Conservation (phyloP, 1,140 invertebrate species). For the Carposina sasakii region DNA sequence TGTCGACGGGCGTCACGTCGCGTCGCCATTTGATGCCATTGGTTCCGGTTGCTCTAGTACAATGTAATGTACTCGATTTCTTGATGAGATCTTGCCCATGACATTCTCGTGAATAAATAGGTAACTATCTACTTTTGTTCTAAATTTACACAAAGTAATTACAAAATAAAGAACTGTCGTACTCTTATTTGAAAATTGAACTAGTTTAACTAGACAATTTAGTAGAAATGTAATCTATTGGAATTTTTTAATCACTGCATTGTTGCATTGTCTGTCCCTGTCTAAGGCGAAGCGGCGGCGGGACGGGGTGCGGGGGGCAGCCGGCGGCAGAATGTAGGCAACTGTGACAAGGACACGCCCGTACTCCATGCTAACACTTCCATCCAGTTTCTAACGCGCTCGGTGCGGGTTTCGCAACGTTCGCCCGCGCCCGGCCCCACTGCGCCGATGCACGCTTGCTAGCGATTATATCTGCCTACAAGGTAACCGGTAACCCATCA, state of each 20-base stretch:
- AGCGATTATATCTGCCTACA: conserved; percentile 50
- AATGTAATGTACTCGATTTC: conserved; percentile 32
- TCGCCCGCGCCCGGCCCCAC: conserved; percentile 46
- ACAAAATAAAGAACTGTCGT: too few relatives aligned
- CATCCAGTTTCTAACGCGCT: conserved; percentile 69
- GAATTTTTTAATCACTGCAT: conserved; percentile 54
- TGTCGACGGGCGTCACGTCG: conserved; percentile 53
- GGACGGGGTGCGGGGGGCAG: conserved; percentile 39
- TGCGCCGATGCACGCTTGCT: conserved; percentile 46
- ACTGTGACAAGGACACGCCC: conserved; percentile 71
- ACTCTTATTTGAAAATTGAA: too few relatives aligned
- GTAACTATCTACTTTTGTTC: too few relatives aligned
- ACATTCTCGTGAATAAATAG: too few relatives aligned
- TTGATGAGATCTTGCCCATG: too few relatives aligned
- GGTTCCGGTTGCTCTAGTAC: conserved; percentile 59
- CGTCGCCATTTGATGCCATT: conserved; percentile 49
- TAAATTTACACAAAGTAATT: too few relatives aligned
- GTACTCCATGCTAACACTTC: conserved; percentile 66
- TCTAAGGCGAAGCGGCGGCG: conserved; percentile 33
- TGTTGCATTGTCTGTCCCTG: conserved; percentile 60
- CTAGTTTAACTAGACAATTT: too few relatives aligned
- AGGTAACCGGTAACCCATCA: too few relatives aligned
- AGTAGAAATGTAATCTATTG: conserved; percentile 34
- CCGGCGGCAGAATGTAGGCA: conserved; percentile 64
- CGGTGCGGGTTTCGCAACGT: conserved; percentile 60